Evolutionary conservation across 2,888 invertebrate species (phyloP).

Genomic region (Caenorhabditis zanzibari): DNA sequence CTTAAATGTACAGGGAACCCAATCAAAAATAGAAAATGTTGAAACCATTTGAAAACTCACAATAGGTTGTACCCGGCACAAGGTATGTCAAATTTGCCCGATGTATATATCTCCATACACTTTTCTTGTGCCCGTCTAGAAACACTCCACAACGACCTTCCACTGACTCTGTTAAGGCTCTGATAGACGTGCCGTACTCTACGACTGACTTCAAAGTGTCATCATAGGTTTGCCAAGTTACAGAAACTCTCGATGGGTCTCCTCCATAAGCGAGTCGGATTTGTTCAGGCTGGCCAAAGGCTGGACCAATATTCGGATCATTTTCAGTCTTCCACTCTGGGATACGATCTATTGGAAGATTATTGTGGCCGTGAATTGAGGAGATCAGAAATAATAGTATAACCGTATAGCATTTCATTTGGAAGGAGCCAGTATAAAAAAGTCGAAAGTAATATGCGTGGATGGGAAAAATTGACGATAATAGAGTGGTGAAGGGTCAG

Average conservation of each 20-base stretch:
- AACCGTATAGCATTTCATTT: no score
- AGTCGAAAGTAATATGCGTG: not conserved
- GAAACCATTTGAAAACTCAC: conserved; percentile 64
- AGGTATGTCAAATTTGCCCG: conserved; percentile 72
- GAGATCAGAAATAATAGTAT: not conserved
- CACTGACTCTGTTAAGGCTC: not conserved
- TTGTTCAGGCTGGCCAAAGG: conserved; percentile 81
- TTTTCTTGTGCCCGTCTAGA: conserved; percentile 72
- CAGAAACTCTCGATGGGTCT: conserved; percentile 68
- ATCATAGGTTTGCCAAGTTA: conserved; percentile 82
- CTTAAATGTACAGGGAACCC: no score
- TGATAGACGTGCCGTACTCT: conserved; percentile 75
- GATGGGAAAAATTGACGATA: no score
- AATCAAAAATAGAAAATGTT: not conserved
- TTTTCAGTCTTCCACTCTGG: conserved; percentile 67
- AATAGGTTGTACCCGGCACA: conserved; percentile 75
- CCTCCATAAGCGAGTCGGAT: conserved; percentile 81
- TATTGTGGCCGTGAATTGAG: conserved; percentile 5
- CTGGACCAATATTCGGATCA: conserved; percentile 76
- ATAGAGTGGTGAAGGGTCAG: no score
- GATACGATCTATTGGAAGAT: conserved; percentile 57
- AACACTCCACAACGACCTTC: conserved; percentile 71
- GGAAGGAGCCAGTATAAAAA: not conserved
- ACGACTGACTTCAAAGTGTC: conserved; percentile 78
- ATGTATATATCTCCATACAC: conserved; percentile 77